Evolutionary conservation across 35 echinoderm and acorn worm genomes (phyloP).

Genomic region (Acanthaster planci): DNA sequence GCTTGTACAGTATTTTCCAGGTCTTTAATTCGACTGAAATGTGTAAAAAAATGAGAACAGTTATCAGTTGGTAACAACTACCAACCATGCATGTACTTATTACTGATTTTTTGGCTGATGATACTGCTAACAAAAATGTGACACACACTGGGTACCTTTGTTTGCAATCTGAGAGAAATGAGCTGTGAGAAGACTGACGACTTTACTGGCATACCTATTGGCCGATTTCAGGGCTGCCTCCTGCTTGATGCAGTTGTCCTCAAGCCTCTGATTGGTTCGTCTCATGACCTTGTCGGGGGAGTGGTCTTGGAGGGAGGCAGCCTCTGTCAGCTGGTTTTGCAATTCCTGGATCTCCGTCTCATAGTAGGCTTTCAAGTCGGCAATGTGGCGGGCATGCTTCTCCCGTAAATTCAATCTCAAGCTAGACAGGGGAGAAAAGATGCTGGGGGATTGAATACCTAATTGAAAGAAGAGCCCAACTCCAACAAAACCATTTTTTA

Average conservation of each 20-base stretch:
- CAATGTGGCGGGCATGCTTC: slow-evolving; percentile 73
- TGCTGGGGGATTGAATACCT: too few species aligned
- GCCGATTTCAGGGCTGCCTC: slow-evolving; percentile 53
- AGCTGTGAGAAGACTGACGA: too few species aligned
- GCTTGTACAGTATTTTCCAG: slow-evolving; percentile 66
- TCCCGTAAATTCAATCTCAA: slow-evolving; percentile 50
- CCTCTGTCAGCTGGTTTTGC: slow-evolving; percentile 48
- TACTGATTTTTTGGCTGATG: too few species aligned
- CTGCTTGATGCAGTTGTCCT: slow-evolving; percentile 57
- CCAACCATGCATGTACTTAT: too few species aligned
- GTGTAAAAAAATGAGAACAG: background rate
- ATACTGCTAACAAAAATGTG: too few species aligned
- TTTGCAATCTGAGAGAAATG: too few species aligned
- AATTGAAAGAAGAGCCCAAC: too few species aligned
- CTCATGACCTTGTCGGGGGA: slow-evolving; percentile 6
- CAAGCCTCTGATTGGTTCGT: slow-evolving; percentile 41
- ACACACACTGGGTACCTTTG: too few species aligned
- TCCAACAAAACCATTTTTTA: too few species aligned
- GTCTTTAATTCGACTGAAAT: slow-evolving; percentile 71
- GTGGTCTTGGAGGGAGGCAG: slow-evolving; percentile 2
- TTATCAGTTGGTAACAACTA: too few species aligned
- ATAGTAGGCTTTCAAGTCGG: slow-evolving; percentile 71
- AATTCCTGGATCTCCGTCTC: slow-evolving; percentile 68
- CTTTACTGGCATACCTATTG: slow-evolving; percentile 70
- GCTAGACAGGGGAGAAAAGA: background rate